phyloP scores from a whole-genome alignment of 2,888 invertebrate genomes.

The Andrena fulva region DNA sequence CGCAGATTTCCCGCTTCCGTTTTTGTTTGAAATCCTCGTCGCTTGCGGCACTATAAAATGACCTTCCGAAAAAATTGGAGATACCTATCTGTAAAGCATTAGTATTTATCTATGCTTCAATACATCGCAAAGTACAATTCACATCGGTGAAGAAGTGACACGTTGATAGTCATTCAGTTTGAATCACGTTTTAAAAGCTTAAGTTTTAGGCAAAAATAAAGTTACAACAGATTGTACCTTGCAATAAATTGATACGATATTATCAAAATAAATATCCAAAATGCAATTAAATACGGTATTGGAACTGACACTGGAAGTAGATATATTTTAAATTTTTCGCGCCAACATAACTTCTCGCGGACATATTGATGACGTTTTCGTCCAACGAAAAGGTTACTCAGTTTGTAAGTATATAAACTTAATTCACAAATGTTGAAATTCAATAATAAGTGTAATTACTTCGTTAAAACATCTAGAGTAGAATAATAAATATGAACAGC shows the following conservation, averaged over 20 bases:
- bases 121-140: conserved; percentile 50
- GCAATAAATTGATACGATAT: background rate
- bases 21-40: too few species aligned
- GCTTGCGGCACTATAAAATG: too few species aligned
- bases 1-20: too few species aligned
- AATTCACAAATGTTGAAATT: background rate
- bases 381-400: background rate
- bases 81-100: too few species aligned
- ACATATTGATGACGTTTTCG: conserved; percentile 41
- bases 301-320: background rate
- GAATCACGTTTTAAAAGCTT: background rate
- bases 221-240: background rate
- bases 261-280: background rate
- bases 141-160: conserved; percentile 22
- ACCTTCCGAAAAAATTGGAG: too few species aligned
- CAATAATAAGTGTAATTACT: background rate
- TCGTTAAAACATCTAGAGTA: background rate
- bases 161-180: background rate
- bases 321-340: conserved; percentile 28
- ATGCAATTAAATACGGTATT: background rate
- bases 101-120: conserved; percentile 9
- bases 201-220: background rate
- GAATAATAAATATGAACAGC: background rate
- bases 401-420: background rate
- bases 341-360: background rate